Base-by-base conservation (phyloP, 2,888 invertebrate species). In the Monopis laevigella region DNA sequence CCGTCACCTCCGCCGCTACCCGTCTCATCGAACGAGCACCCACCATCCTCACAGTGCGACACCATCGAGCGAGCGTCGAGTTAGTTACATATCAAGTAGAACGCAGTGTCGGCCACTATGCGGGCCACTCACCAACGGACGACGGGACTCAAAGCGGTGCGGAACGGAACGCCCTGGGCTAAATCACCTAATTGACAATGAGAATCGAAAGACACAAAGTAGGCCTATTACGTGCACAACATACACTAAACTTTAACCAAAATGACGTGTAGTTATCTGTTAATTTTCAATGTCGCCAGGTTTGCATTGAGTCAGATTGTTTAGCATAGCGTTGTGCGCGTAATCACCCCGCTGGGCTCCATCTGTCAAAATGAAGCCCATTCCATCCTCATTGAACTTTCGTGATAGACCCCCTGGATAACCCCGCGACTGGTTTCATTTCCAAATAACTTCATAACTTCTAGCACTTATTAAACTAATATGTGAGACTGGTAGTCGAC, bases 401-500 rank as follows among this genome's bases (percentile, higher is more conserved):
- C 75, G 70, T n/a, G n/a, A n/a, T n/a, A n/a, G n/a, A n/a, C n/a
- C n/a, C n/a, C n/a, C n/a, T 55, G 57, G 65, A 61, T 58, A 60
- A 61, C 61, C 62, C 61, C 58, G 72, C 75, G 68, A 70, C 71
- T 65, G 50, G 62, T 69, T 72, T 65, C 62, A 67, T 74, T 75
- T 67, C 61, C 64, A 64, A 62, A 54, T 61, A 61, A n/a, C 68
- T 73, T 72, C 66, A 58, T 72, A 73, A 65, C 65, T 77, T 74
- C 68, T 78, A 77, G 72, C 71, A 71, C 72, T 71, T 72, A 72
- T 72, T 67, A 65, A 68, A 73, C 75, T 75, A 78, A 77, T 74
- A 78, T 77, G 77, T 80, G 78, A 80, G 80, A 80, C 80, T 80
- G 80, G 78, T 80, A 78, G 78, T 77, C 78, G 62, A 74, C 77